These are phyloP conservation scores for Acanthococcus lagerstroemiae DNA, from an alignment of 2,888 invertebrate genomes.

Conservation along the genomic window DNA sequence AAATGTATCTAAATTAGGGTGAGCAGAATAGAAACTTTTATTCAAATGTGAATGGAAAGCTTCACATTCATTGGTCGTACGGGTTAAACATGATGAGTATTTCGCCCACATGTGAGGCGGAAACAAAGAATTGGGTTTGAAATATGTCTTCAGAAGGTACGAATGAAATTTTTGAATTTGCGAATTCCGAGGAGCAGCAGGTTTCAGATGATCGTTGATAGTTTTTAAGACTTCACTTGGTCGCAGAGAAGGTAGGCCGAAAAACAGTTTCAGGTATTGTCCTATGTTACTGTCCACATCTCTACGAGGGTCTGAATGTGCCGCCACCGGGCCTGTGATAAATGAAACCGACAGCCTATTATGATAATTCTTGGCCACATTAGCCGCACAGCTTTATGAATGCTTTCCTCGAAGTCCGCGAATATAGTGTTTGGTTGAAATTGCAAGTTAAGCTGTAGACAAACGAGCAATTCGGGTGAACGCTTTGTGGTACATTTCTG, in stretches of 20 bases:
- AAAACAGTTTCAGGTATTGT: conserved; percentile 4
- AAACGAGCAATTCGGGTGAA: neutral
- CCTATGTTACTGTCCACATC: conserved; percentile 1
- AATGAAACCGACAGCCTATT: conserved; percentile 3
- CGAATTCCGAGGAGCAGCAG: neutral
- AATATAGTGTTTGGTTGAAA: neutral
- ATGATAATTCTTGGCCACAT: conserved; percentile 7
- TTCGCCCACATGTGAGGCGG: neutral
- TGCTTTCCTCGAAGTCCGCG: conserved; percentile 13
- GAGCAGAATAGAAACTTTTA: too few relatives aligned
- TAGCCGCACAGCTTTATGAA: neutral
- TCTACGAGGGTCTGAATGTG: neutral
- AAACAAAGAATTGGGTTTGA: neutral
- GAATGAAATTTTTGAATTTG: neutral
- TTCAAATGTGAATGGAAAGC: too few relatives aligned
- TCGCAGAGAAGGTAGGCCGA: conserved; percentile 3
- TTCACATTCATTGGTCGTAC: conserved; percentile 12
- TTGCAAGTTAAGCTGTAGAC: neutral
- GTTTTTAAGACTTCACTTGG: neutral
- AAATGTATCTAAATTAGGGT: too few relatives aligned
- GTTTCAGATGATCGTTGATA: neutral
- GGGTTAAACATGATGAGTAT: neutral
- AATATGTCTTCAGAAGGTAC: too few relatives aligned
- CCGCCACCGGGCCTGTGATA: neutral
- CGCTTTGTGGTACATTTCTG: neutral